Conservation (phyloP, 92 coral and sea anemone genomes). For the Palythoa caribaeorum region DNA sequence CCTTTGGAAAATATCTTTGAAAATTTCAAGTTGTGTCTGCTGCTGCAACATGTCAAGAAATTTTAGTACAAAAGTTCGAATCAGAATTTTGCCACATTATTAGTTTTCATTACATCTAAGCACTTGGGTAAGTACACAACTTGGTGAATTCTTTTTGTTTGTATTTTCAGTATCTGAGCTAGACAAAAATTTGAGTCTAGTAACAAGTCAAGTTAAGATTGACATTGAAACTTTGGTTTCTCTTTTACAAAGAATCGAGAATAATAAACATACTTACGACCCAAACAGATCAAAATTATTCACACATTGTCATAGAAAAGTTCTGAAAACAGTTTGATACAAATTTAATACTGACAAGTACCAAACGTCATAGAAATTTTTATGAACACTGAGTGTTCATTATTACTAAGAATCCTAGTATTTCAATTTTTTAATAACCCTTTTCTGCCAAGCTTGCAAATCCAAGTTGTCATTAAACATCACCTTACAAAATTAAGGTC, state of each 20-base stretch:
- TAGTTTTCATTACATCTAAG: too few species aligned
- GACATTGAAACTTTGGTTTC: not conserved
- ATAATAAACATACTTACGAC: not conserved
- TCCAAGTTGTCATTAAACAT: too few species aligned
- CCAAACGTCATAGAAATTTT: not conserved
- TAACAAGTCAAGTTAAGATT: not conserved
- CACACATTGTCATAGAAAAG: not conserved
- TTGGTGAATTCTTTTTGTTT: too few species aligned
- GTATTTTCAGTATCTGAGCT: not conserved
- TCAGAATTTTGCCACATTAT: not conserved
- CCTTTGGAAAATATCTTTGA: not conserved
- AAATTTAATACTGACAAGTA: not conserved
- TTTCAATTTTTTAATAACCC: not conserved
- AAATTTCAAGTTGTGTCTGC: not conserved
- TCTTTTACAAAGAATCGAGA: not conserved
- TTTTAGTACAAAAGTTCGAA: not conserved
- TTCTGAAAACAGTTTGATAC: not conserved
- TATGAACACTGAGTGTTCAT: not conserved
- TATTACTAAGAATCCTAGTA: too few species aligned
- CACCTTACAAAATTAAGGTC: too few species aligned
- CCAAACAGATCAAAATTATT: not conserved
- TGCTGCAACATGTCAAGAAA: not conserved
- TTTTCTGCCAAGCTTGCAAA: not conserved
- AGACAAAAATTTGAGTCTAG: not conserved
- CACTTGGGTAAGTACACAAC: too few species aligned